Percentiles rank a stretch among this genome's conserved stretches.
Evolutionary conservation across 2,113 vertebrate genomes (phyloP).

Genomic region (Sphaerodactylus townsendi): DNA sequence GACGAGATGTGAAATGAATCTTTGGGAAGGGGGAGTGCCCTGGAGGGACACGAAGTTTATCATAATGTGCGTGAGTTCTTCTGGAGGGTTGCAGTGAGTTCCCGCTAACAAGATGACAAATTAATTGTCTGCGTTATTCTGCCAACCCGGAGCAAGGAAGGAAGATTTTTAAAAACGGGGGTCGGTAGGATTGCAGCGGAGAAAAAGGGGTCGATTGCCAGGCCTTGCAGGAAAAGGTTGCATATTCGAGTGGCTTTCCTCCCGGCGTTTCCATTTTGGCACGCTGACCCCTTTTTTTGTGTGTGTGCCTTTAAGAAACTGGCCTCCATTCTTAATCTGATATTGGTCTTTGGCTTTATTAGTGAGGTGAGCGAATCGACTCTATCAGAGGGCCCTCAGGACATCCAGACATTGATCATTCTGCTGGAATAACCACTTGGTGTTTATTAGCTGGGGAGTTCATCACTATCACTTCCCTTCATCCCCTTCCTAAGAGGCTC

Average conservation of each 20-base stretch:
- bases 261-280: conserved; percentile 8
- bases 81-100: conserved; percentile 78
- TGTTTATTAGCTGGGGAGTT: conserved; percentile 85
- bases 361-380: conserved; percentile 79
- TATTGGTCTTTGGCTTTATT: conserved; percentile 79
- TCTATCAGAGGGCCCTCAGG: conserved; percentile 82
- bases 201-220: too few species aligned
- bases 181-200: conserved; percentile 35
- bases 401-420: conserved; percentile 85
- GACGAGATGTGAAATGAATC: conserved; percentile 79
- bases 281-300: conserved; percentile 35
- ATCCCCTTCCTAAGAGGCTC: conserved; percentile 82
- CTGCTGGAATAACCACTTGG: conserved; percentile 80
- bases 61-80: conserved; percentile 75
- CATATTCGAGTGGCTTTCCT: conserved; percentile 32
- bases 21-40: conserved; percentile 64
- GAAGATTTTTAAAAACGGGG: background rate
- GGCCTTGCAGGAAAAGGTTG: conserved; percentile 41
- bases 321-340: conserved; percentile 72
- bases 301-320: conserved; percentile 74
- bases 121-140: conserved; percentile 75
- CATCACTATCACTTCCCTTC: conserved; percentile 79
- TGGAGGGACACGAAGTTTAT: conserved; percentile 78
- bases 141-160: conserved; percentile 59
- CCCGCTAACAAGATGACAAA: conserved; percentile 80